Base-by-base conservation (phyloP, 1,140 invertebrate species). In the Heterodera carotae region DNA sequence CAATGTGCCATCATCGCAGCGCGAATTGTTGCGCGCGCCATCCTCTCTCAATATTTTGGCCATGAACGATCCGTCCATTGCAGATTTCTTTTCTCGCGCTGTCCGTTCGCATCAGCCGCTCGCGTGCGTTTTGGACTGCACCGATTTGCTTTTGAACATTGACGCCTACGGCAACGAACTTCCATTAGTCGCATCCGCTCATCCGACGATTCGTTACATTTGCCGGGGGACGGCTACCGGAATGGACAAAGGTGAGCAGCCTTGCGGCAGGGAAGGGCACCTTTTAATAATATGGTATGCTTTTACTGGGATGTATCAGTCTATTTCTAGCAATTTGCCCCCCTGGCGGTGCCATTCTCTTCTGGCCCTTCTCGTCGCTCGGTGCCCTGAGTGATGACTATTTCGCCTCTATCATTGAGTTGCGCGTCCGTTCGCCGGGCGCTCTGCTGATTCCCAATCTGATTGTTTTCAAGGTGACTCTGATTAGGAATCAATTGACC, bases 381-480 rank as follows among this genome's bases (percentile, higher is more conserved):
- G 77, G 77, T 69, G 60, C 56, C 29, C 60, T 78, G n/a, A 48
- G 64, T 22, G 77, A 78, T 31, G 77, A 78, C 75, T 78, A 78
- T 53, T 34, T 76, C 12, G 69, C 76, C 56, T 76, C 77, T 4
- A 78, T 78, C 27, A 78, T 78, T 56, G 77, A 74, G 18, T 8
- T 78, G 39, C 77, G 48, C 56, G 18, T 78, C 43, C 77, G 77
- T 43, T 60, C 39, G 29, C 72, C 59, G n/a, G 34, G 33, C 43
- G 25, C 74, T 8, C 25, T 76, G 43, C 18, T 78, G 39, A 79
- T 78, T 29, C 77, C 77, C 39, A 34, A 31, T 6, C 36, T 48
- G 25, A 70, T 78, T 31, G 22, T 39, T 12, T 36, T 66, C n/a
- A 66, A 29, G 33, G 62, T 66, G 27, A 12, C 10, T 34, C 22